phyloP scores from a whole-genome alignment of 2,888 invertebrate genomes.

The Dioctria linearis region DNA sequence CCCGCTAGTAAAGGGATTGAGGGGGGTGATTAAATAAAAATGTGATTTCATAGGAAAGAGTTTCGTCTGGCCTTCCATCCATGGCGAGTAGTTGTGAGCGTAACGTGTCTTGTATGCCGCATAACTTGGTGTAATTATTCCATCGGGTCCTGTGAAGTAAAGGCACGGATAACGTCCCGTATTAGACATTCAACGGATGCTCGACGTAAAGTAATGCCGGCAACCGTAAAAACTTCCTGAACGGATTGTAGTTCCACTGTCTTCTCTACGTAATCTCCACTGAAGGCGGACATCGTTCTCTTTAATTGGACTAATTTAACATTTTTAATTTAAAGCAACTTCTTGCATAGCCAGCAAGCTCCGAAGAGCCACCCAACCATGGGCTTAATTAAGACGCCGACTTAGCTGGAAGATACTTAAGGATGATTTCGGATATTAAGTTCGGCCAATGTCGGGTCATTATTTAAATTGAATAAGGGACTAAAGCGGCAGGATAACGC shows the following conservation, averaged over 20 bases:
- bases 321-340: slow-evolving; percentile 59
- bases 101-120: slow-evolving; percentile 55
- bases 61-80: slow-evolving; percentile 43
- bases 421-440: slow-evolving; percentile 51
- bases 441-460: slow-evolving; percentile 46
- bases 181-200: slow-evolving; percentile 31
- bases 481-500: slow-evolving; percentile 18
- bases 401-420: slow-evolving; percentile 47
- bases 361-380: slow-evolving; percentile 5
- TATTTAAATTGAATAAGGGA: slow-evolving; percentile 51
- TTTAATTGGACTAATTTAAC: slow-evolving; percentile 59
- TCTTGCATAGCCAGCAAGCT: slow-evolving; percentile 10
- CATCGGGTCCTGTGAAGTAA: slow-evolving; percentile 2
- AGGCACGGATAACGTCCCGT: neutral
- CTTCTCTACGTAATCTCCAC: slow-evolving; percentile 54
- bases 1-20: neutral
- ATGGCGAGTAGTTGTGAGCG: slow-evolving; percentile 2
- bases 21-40: neutral
- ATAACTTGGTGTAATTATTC: slow-evolving; percentile 58
- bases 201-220: too few species aligned
- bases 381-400: slow-evolving; percentile 43
- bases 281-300: slow-evolving; percentile 58
- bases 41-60: slow-evolving; percentile 42
- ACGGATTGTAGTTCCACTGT: slow-evolving; percentile 37
- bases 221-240: slow-evolving; percentile 36